Evolutionary conservation across 2,888 invertebrate species (phyloP).

Genomic region (Aethes cnicana): DNA sequence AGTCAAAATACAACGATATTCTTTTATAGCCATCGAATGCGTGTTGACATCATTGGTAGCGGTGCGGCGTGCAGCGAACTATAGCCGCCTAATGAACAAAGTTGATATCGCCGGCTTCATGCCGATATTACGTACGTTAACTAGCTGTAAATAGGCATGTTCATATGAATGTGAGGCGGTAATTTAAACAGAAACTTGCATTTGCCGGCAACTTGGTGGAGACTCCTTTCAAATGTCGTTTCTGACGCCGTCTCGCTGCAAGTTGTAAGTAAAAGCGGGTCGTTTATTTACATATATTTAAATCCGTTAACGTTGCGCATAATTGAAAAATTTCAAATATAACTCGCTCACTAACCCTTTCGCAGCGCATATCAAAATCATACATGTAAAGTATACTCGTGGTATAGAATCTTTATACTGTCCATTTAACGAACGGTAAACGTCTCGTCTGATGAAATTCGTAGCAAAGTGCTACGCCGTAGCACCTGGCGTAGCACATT

Average conservation of each 20-base stretch:
- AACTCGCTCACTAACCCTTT: no score
- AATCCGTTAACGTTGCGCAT: no score
- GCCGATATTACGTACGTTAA: slow-evolving; percentile 24
- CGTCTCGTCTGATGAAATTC: neutral
- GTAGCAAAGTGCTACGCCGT: slow-evolving; percentile 20
- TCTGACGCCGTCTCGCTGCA: slow-evolving; percentile 29
- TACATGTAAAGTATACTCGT: no score
- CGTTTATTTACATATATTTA: no score
- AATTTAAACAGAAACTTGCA: slow-evolving; percentile 39
- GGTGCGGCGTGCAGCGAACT: slow-evolving; percentile 12
- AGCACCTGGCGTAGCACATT: neutral
- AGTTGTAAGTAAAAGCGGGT: neutral
- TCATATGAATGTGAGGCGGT: slow-evolving; percentile 38
- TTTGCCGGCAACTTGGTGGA: slow-evolving; percentile 37
- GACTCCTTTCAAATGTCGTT: slow-evolving; percentile 45
- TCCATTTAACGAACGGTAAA: no score
- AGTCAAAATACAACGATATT: no score
- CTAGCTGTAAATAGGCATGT: slow-evolving; percentile 36
- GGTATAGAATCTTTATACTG: no score
- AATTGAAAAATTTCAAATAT: no score
- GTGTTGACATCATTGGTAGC: slow-evolving; percentile 4
- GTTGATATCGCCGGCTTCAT: slow-evolving; percentile 25
- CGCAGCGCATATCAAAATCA: no score
- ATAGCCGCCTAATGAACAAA: slow-evolving; percentile 30
- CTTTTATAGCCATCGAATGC: neutral